These are phyloP conservation scores for Oxyscelio sp. DNA, from an alignment of 2,888 invertebrate genomes.

Conservation along the genomic window DNA sequence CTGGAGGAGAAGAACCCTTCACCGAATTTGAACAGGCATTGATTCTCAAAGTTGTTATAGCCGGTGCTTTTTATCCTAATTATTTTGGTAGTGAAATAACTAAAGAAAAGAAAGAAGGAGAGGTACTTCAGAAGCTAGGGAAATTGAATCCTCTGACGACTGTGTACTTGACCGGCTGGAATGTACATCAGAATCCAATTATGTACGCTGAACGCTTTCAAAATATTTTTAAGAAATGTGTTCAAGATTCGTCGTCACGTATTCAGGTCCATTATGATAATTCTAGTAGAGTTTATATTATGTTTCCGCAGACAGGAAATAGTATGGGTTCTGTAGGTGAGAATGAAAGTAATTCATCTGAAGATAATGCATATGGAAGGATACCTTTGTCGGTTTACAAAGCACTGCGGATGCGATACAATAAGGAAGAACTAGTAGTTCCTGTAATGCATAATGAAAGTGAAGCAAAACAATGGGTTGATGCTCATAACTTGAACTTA, in stretches of 20 bases:
- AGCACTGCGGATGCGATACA: conserved; percentile 91
- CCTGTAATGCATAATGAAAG: conserved; percentile 87
- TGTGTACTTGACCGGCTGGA: conserved; percentile 90
- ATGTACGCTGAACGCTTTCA: conserved; percentile 92
- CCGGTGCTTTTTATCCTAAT: conserved; percentile 98
- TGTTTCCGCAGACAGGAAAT: conserved; percentile 27
- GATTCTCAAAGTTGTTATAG: conserved; percentile 93
- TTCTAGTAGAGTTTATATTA: conserved; percentile 91
- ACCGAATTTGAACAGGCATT: conserved; percentile 90
- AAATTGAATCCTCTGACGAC: conserved; percentile 94
- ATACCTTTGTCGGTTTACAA: conserved; percentile 89
- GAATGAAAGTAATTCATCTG: not conserved
- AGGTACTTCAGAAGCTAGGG: too few species aligned
- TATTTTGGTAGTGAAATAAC: conserved; percentile 92
- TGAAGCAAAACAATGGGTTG: conserved; percentile 72
- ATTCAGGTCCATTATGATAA: conserved; percentile 88
- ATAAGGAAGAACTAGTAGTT: conserved; percentile 87
- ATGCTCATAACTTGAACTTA: too few species aligned
- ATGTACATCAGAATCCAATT: conserved; percentile 91
- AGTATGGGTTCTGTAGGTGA: not conserved
- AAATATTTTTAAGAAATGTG: conserved; percentile 89
- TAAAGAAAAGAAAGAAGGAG: too few species aligned
- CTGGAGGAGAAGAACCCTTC: too few species aligned
- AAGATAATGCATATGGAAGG: conserved; percentile 82
- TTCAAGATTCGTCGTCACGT: conserved; percentile 75